These are phyloP conservation scores for Colius striatus DNA, from an alignment of 2,113 vertebrate genomes.

Conservation along the genomic window DNA sequence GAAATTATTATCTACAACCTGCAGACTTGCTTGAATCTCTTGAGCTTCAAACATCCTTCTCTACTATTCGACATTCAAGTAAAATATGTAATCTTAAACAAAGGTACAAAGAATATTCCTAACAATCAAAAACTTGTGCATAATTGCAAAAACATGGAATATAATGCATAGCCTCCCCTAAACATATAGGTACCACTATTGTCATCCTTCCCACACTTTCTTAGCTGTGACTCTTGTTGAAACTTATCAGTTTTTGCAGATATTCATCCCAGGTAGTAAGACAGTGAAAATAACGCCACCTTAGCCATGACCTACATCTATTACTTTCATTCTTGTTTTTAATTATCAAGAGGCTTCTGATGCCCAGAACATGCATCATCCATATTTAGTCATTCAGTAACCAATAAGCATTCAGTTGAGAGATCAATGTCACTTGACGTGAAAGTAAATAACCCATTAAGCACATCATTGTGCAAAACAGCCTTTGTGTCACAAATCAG, in stretches of 20 bases:
- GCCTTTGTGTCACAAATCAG: neutral
- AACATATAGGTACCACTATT: neutral
- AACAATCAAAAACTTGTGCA: neutral
- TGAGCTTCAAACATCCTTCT: fast-evolving
- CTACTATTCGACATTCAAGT: neutral
- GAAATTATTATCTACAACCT: neutral
- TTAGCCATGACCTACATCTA: neutral
- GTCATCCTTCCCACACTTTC: neutral
- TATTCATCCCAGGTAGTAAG: neutral
- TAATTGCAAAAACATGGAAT: neutral
- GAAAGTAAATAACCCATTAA: slow-evolving; percentile 17
- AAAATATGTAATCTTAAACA: neutral
- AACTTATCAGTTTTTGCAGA: neutral
- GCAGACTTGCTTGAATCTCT: neutral
- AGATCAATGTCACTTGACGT: neutral
- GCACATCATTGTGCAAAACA: neutral
- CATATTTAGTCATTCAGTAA: neutral
- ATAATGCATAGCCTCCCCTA: neutral
- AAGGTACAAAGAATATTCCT: neutral
- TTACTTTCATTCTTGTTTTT: neutral
- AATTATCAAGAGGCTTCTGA: neutral
- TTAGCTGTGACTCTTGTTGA: neutral
- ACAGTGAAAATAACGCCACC: neutral
- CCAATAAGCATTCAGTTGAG: neutral
- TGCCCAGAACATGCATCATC: neutral